Percentiles rank a stretch among this genome's conserved stretches.
phyloP scores from a whole-genome alignment of 2,113 vertebrate species.

The Microtus montanus region DNA sequence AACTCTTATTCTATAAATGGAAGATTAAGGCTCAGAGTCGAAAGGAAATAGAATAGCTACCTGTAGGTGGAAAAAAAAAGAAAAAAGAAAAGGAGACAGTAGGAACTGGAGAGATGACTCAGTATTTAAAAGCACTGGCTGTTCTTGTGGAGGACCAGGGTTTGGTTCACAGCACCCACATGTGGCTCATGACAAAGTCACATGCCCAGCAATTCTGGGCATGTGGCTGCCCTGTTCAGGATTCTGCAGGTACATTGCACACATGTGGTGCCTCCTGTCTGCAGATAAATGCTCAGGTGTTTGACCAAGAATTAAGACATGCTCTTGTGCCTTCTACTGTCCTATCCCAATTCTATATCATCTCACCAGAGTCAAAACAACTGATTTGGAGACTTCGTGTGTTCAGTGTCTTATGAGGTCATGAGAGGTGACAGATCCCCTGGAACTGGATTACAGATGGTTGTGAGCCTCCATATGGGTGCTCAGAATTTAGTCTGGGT shows the following conservation, averaged over 20 bases:
- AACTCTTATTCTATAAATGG: slow-evolving; percentile 23
- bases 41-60: background rate
- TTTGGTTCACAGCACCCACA: background rate
- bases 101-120: background rate
- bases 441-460: background rate
- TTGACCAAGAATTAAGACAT: slow-evolving; percentile 5
- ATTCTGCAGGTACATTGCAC: background rate
- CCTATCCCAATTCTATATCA: background rate
- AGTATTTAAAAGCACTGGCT: background rate
- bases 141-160: background rate
- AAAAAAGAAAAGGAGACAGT: background rate
- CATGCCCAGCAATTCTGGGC: too few species aligned
- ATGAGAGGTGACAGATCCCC: background rate
- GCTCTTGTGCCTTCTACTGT: slow-evolving; percentile 29
- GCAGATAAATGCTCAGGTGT: slow-evolving; percentile 14
- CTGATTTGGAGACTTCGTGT: slow-evolving; percentile 57
- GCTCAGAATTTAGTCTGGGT: background rate
- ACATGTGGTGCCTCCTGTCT: slow-evolving; percentile 52
- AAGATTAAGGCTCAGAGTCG: slow-evolving; percentile 17
- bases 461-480: background rate
- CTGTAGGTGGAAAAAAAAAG: slow-evolving; percentile 5
- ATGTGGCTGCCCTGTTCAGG: background rate
- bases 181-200: too few species aligned
- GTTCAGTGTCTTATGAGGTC: background rate
- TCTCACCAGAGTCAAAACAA: slow-evolving; percentile 65